Conservation (phyloP, 2,113 vertebrate genomes). For the Riparia riparia region DNA sequence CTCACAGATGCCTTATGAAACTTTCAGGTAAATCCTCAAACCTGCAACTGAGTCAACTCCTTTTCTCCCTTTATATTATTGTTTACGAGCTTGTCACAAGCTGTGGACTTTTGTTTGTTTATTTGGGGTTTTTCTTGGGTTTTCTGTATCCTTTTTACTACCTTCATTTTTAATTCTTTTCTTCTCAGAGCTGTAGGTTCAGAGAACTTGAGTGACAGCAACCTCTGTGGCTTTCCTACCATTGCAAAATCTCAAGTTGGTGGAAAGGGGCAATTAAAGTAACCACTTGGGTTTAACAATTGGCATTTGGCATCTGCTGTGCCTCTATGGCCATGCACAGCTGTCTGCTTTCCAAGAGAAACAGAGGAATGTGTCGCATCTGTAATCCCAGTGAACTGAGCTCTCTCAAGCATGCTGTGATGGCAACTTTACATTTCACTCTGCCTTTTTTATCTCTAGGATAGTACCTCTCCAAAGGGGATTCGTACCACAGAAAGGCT, state of each 20-base stretch:
- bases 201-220: background rate
- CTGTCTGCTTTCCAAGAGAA: slow-evolving; percentile 17
- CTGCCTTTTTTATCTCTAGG: background rate
- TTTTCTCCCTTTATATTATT: background rate
- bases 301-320: slow-evolving; percentile 33
- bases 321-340: background rate
- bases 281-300: slow-evolving; percentile 17
- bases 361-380: background rate
- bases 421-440: background rate
- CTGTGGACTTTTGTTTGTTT: background rate
- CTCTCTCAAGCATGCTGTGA: background rate
- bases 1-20: background rate
- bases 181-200: background rate
- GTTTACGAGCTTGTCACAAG: background rate
- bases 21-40: background rate
- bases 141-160: background rate
- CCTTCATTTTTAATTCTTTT: background rate
- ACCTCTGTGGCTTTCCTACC: background rate
- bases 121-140: background rate
- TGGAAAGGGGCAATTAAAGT: slow-evolving; percentile 44
- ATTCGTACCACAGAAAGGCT: background rate
- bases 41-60: background rate
- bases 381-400: slow-evolving; percentile 5
- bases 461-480: background rate
- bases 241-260: background rate